Percentiles rank a stretch among this genome's conserved stretches.
phyloP scores from a whole-genome alignment of 2,888 invertebrate species.

The Lamellibrachia columna region DNA sequence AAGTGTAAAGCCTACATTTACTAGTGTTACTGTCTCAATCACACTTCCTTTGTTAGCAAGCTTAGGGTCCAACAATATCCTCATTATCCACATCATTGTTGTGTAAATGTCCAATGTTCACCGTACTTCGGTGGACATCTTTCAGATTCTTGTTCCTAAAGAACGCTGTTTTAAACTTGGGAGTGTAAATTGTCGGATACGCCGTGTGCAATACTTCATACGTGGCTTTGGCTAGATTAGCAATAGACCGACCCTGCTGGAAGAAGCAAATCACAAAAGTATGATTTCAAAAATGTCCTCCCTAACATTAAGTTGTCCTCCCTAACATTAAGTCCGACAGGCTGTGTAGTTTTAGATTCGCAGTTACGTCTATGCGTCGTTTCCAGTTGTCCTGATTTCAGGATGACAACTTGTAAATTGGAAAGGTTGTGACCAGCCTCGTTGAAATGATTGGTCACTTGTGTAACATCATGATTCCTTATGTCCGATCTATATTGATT shows the following conservation, averaged over 20 bases:
- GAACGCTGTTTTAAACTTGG: no score
- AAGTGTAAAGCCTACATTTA: no score
- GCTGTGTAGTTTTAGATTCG: background rate
- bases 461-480: background rate
- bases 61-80: no score
- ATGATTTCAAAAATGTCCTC: background rate
- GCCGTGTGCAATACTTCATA: no score
- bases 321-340: no score
- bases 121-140: background rate
- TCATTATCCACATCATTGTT: background rate
- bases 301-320: background rate
- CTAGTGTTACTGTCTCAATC: no score
- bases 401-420: background rate
- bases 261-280: background rate
- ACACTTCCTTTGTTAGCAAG: no score
- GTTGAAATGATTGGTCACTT: background rate
- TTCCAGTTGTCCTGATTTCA: background rate
- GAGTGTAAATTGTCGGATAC: background rate
- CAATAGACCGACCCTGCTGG: background rate
- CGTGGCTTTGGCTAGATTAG: no score
- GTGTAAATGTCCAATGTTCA: background rate
- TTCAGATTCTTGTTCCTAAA: no score
- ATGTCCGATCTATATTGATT: background rate
- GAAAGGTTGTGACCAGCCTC: background rate
- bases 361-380: background rate